These are phyloP conservation scores for Corydoras maculifer DNA, from an alignment of 2,113 vertebrate species.

Conservation along the genomic window DNA sequence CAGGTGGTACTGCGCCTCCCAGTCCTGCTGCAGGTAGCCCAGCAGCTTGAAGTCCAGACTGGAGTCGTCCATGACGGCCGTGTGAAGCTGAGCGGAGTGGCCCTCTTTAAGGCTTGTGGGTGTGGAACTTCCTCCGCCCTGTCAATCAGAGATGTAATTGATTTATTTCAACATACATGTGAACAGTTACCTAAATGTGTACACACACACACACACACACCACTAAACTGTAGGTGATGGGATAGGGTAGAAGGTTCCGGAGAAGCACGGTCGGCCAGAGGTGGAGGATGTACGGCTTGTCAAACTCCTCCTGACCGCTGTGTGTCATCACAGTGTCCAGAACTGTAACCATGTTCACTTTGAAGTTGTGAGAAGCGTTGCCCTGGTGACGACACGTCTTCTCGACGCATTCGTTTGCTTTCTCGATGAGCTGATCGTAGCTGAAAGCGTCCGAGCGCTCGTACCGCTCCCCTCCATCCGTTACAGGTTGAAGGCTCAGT, in stretches of 20 bases:
- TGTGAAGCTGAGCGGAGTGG: constrained; percentile 82
- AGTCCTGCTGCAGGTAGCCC: constrained; percentile 83
- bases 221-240: constrained; percentile 74
- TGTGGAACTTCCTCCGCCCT: constrained; percentile 65
- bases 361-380: constrained; percentile 61
- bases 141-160: constrained; percentile 28
- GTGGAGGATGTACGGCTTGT: constrained; percentile 86
- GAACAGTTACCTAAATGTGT: too few species aligned
- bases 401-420: constrained; percentile 63
- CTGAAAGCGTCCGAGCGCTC: constrained; percentile 78
- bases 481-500: constrained; percentile 76
- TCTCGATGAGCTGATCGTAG: constrained; percentile 76
- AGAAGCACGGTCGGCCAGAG: constrained; percentile 88
- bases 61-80: constrained; percentile 76
- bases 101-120: constrained; percentile 70
- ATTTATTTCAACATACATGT: too few species aligned
- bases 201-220: constrained; percentile 43
- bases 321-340: constrained; percentile 73
- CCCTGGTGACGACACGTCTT: constrained; percentile 69
- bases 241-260: constrained; percentile 88
- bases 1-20: constrained; percentile 77
- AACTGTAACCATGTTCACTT: constrained; percentile 81
- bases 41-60: constrained; percentile 74
- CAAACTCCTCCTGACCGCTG: constrained; percentile 74
- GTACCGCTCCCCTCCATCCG: constrained; percentile 52